Conservation (phyloP, 92 coral and sea anemone genomes). For the Phenganax marumi region DNA sequence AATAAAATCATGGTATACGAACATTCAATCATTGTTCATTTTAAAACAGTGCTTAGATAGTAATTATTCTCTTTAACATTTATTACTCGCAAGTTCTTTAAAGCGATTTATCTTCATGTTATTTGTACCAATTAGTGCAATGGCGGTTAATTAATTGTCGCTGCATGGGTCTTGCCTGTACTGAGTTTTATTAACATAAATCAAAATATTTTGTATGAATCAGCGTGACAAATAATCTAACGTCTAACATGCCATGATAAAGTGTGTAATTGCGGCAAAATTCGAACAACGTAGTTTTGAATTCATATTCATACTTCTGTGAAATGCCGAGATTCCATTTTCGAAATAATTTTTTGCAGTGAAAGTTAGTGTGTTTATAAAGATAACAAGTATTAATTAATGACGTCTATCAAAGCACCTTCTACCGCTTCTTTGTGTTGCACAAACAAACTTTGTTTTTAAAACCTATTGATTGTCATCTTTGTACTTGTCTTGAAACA, state of each 20-base stretch:
- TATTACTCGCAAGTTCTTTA: neutral
- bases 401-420: slow-evolving; percentile 18
- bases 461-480: slow-evolving; percentile 36
- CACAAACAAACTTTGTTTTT: slow-evolving; percentile 31
- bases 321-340: slow-evolving; percentile 12
- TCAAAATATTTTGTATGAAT: neutral
- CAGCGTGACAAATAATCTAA: neutral
- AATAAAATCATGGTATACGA: too few relatives aligned
- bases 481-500: slow-evolving; percentile 29
- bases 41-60: too few relatives aligned
- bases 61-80: too few relatives aligned
- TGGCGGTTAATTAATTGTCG: neutral
- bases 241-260: neutral
- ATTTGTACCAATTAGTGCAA: slow-evolving; percentile 1
- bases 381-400: slow-evolving; percentile 19
- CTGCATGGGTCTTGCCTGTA: slow-evolving; percentile 6
- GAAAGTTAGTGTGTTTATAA: slow-evolving; percentile 7
- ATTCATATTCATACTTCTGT: neutral
- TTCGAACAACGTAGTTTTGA: neutral
- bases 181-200: neutral
- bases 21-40: too few relatives aligned
- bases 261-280: neutral
- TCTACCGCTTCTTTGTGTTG: slow-evolving; percentile 1
- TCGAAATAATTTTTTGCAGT: neutral
- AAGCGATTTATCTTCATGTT: neutral